phyloP scores from a whole-genome alignment of 2,113 vertebrate species.

The Mugil cephalus region DNA sequence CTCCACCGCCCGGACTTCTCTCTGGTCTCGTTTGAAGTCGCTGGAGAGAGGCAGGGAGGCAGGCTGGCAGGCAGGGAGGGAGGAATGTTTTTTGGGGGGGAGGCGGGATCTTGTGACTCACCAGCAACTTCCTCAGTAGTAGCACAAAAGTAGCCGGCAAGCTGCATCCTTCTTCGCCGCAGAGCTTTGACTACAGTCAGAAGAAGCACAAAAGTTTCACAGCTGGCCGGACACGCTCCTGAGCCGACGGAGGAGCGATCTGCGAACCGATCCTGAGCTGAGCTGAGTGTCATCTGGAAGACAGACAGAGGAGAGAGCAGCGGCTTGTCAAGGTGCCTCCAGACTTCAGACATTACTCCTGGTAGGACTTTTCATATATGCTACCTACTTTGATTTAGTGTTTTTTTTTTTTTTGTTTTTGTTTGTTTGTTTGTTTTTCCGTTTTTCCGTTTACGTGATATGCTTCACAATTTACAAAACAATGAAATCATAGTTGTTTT shows the following conservation, averaged over 20 bases:
- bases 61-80: slow-evolving; percentile 48
- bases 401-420: neutral
- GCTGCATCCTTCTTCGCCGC: slow-evolving; percentile 62
- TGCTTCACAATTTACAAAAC: neutral
- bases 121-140: slow-evolving; percentile 84
- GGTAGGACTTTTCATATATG: slow-evolving; percentile 66
- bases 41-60: slow-evolving; percentile 39
- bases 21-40: slow-evolving; percentile 58
- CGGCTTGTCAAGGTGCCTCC: slow-evolving; percentile 43
- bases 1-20: slow-evolving; percentile 37
- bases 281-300: slow-evolving; percentile 28
- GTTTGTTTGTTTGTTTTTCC: neutral
- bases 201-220: slow-evolving; percentile 48
- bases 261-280: slow-evolving; percentile 39
- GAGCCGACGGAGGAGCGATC: slow-evolving; percentile 54
- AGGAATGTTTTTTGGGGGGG: slow-evolving; percentile 44
- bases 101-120: slow-evolving; percentile 86
- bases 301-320: slow-evolving; percentile 36
- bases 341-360: slow-evolving; percentile 50
- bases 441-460: neutral
- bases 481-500: neutral
- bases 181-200: slow-evolving; percentile 64
- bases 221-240: slow-evolving; percentile 37
- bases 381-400: no score
- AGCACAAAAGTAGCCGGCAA: slow-evolving; percentile 80